Evolutionary conservation across 2,113 vertebrate species (phyloP), one percentile per base, ranked within the genome.

Genomic region (Megaceryle maxima): DNA sequence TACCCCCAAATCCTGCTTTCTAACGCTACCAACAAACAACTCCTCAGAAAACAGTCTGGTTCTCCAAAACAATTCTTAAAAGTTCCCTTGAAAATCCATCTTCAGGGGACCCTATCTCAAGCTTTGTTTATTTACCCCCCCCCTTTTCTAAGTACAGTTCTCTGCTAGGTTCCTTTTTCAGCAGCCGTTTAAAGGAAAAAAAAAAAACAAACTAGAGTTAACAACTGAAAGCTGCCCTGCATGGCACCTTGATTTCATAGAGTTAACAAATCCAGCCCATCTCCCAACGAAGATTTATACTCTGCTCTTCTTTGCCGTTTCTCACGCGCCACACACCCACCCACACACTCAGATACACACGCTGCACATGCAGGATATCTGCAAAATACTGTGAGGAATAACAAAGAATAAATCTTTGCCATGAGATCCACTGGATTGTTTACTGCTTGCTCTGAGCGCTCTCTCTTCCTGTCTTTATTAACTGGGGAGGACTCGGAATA

Each of bases 291-390:
- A 67, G 51, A 74, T 35, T 87, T 35, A 12, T 7, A 31, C 24
- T 13, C n/a, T 9, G 20, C 51, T 70, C 4, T 1, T 68, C 73
- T 41, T 48, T 0, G 8, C 13, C 70, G 25, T 18, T 44, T 6
- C 53, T 60, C 53, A 35, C 33, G 29, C 69, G 57, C 33, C 55
- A 33, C 8, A 1, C 64, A 11, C 69, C 4, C 62, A 7, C 39
- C 26, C 57, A 43, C 39, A 18, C 28, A 11, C 50, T 14, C n/a
- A 39, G 29, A 28, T 13, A 43, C 22, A 7, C 33, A 21, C 35
- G 8, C 59, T 12, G 39, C 44, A 5, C 53, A 22, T 35, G 43
- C 0, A 6, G 1, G 44, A 2, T 7, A 57, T 31, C 9, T 64
- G 41, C 39, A 81, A 82, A 82, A 75, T 17, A 76, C 18, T 9